Percentiles rank a stretch among this genome's conserved stretches.
Evolutionary conservation across 2,113 vertebrate genomes (phyloP).

Genomic region (Ceyx margarethae): DNA sequence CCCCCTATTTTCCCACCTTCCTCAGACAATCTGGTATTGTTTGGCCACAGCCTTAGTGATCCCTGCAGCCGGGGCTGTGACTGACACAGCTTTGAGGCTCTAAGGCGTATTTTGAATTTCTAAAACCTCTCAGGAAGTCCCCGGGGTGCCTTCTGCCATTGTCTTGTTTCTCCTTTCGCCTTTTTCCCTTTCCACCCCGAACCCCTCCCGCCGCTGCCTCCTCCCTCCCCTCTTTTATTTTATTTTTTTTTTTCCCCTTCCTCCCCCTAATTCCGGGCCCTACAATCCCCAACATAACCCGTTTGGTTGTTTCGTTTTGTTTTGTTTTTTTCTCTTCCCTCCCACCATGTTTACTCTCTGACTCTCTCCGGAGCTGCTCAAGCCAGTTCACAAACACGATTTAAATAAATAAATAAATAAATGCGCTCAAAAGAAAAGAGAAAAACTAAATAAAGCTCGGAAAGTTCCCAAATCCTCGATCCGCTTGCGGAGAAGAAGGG

Average conservation of each 20-base stretch:
- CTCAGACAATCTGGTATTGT: slow-evolving; percentile 76
- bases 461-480: slow-evolving; percentile 45
- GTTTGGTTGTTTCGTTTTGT: neutral
- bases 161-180: slow-evolving; percentile 63
- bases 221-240: fast-evolving
- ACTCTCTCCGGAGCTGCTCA: slow-evolving; percentile 24
- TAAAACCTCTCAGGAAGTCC: slow-evolving; percentile 77
- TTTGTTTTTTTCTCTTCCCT: neutral
- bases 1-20: slow-evolving; percentile 73
- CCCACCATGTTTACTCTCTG: neutral
- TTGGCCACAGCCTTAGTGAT: slow-evolving; percentile 55
- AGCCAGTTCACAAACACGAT: slow-evolving; percentile 18
- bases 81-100: slow-evolving; percentile 59
- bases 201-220: neutral
- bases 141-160: slow-evolving; percentile 70
- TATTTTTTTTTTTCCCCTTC: neutral
- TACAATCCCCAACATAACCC: neutral
- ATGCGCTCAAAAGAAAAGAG: neutral
- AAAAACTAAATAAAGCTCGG: slow-evolving; percentile 13
- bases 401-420: neutral
- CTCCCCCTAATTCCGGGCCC: slow-evolving; percentile 14
- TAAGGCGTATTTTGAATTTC: slow-evolving; percentile 72
- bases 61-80: slow-evolving; percentile 59
- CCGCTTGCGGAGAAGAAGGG: neutral
- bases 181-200: slow-evolving; percentile 53